These are phyloP conservation scores for Hiodon alosoides DNA, from an alignment of 2,113 vertebrate genomes.

Conservation along the genomic window DNA sequence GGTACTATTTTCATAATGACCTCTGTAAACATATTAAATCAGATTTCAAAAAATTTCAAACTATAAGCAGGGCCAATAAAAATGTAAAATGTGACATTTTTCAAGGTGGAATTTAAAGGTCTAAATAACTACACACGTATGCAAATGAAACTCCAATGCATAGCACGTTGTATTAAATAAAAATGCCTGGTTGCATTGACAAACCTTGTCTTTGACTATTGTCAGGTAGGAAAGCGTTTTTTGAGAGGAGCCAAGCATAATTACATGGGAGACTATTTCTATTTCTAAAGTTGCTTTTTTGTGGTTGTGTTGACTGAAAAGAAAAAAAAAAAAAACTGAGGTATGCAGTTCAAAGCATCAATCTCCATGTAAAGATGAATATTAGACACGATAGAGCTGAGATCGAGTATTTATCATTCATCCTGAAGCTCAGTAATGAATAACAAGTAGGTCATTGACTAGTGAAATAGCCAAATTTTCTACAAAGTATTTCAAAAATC, in stretches of 20 bases:
- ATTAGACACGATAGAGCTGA: slow-evolving; percentile 28
- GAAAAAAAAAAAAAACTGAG: slow-evolving; percentile 19
- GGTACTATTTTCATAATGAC: slow-evolving; percentile 46
- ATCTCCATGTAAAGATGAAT: slow-evolving; percentile 25
- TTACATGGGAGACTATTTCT: no score
- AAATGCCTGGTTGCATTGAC: slow-evolving; percentile 6
- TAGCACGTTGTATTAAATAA: not conserved
- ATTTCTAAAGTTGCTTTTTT: not conserved
- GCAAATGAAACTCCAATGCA: not conserved
- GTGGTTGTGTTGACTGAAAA: not conserved
- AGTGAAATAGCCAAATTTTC: slow-evolving; percentile 68
- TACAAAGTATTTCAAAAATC: slow-evolving; percentile 77
- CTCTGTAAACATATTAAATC: slow-evolving; percentile 29
- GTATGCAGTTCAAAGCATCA: slow-evolving; percentile 33
- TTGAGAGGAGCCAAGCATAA: no score
- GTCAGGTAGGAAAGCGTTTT: not conserved
- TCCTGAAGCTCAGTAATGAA: slow-evolving; percentile 19
- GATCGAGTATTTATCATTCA: slow-evolving; percentile 27
- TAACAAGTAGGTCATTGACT: slow-evolving; percentile 49
- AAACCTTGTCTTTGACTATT: slow-evolving; percentile 15
- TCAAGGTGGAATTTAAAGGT: not conserved
- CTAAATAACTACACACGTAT: not conserved
- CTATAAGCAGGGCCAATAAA: slow-evolving; percentile 9
- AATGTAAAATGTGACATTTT: slow-evolving; percentile 15
- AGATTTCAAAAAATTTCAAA: slow-evolving; percentile 13